Percentiles rank a stretch among this genome's conserved stretches.
These are phyloP conservation scores for Pedicia rivosa DNA, from an alignment of 2,888 invertebrate genomes.

Conservation along the genomic window DNA sequence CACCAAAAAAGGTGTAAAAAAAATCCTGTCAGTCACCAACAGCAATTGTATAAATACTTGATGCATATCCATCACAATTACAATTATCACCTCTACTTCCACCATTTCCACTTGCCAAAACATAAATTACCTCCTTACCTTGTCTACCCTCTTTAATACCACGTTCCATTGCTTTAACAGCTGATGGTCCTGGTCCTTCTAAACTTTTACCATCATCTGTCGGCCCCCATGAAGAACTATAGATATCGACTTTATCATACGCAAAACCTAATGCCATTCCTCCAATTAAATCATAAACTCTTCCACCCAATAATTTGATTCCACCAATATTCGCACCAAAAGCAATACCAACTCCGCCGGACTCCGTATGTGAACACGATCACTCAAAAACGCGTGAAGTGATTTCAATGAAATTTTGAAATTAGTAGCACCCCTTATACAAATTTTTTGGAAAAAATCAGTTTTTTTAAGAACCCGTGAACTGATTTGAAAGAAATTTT, in stretches of 20 bases:
- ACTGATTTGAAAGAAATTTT: no score
- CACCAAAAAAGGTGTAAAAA: no score
- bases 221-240: conserved; percentile 90
- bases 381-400: no score
- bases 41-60: conserved; percentile 73
- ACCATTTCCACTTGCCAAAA: conserved; percentile 90
- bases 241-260: conserved; percentile 67
- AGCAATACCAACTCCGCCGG: conserved; percentile 86
- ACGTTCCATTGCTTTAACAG: conserved; percentile 53
- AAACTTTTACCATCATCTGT: conserved; percentile 78
- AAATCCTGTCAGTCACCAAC: no score
- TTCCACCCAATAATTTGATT: conserved; percentile 74
- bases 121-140: conserved; percentile 73
- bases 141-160: conserved; percentile 61
- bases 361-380: no score
- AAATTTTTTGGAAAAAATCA: no score
- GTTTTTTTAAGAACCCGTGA: no score
- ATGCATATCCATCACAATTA: conserved; percentile 70
- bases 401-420: no score
- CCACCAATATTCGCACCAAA: conserved; percentile 75
- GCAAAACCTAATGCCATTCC: conserved; percentile 68
- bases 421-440: no score
- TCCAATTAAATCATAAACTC: conserved; percentile 74
- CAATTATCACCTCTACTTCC: conserved; percentile 72
- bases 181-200: conserved; percentile 74